Evolutionary conservation across 2,888 invertebrate genomes (phyloP), one percentile per base, ranked within the genome.

Genomic region (Hemithea aestivaria): DNA sequence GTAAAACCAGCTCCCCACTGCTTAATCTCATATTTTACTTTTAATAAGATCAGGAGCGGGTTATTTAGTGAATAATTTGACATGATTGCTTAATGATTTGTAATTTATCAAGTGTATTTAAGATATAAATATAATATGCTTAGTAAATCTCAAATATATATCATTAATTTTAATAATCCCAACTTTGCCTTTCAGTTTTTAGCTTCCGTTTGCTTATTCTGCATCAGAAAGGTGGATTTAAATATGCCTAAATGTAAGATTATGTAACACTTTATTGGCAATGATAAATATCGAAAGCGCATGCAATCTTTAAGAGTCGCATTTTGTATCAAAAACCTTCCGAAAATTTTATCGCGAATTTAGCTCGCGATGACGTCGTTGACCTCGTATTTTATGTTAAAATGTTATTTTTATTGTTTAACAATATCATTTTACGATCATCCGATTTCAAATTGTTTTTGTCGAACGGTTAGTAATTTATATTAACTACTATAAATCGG

Each of bases 221-320:
- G 12, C 21, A 9, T 9, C 37, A 27, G 24, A 28, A 32, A 35
- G 28, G 28, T 34, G 29, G 16, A 28, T 41, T 41, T 35, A 33
- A 28, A 7, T 26, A 24, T 31, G 27, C 24, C 20, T 16, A 38
- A 46, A 40, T 23, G 35, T 33, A 40, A 40, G 35, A 47, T 26
- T 41, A 30, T 37, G 31, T 31, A 45, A 28, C 34, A 16, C 32
- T 35, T 50, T 50, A 47, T 40, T 40, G 27, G 24, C 40, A 30
- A 25, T 23, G 26, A 43, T 43, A 50, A 47, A 47, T 47, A 43
- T 35, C 34, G 29, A 38, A 33, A 40, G 35, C 38, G 25, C 23
- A 38, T 42, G 35, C 38, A 10, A 16, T 22, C 22, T 7, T 24
- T 26, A 27, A 30, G 28, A n/a, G 9, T 8, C 10, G 12, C 11